Evolutionary conservation across 2,113 vertebrate species (phyloP).

Genomic region (Clupea harengus): DNA sequence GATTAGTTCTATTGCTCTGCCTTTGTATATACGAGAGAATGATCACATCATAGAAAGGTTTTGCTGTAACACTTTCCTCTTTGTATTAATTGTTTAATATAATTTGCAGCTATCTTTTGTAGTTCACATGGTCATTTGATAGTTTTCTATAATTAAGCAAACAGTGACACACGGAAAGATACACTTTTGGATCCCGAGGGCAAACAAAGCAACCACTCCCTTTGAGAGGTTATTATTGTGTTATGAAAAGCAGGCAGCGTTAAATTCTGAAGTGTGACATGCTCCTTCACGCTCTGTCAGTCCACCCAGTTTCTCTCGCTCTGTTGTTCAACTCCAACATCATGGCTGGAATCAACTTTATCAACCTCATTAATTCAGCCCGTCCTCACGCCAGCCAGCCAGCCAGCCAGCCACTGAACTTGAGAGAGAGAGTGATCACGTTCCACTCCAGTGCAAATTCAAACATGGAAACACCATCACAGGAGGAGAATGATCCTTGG

Average conservation of each 20-base stretch:
- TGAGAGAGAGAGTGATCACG: not conserved
- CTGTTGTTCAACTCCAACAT: constrained; percentile 25
- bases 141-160: constrained; percentile 11
- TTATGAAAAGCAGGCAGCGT: constrained; percentile 34
- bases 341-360: constrained; percentile 41
- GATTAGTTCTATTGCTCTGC: not conserved
- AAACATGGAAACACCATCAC: not conserved
- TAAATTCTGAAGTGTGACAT: constrained; percentile 43
- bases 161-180: constrained; percentile 21
- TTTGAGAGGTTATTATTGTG: constrained; percentile 38
- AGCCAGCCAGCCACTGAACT: constrained; percentile 4
- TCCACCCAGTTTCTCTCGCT: constrained; percentile 21
- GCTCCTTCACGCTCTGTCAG: constrained; percentile 44
- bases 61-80: not conserved
- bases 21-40: no score
- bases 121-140: not conserved
- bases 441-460: not conserved
- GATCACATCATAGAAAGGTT: not conserved
- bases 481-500: not conserved
- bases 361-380: constrained; percentile 41
- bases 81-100: not conserved
- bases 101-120: not conserved
- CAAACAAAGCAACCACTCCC: constrained; percentile 23
- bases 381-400: constrained; percentile 22
- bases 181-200: constrained; percentile 23